These are phyloP conservation scores for Beris morrisii DNA, from an alignment of 2,888 invertebrate genomes.

Conservation along the genomic window DNA sequence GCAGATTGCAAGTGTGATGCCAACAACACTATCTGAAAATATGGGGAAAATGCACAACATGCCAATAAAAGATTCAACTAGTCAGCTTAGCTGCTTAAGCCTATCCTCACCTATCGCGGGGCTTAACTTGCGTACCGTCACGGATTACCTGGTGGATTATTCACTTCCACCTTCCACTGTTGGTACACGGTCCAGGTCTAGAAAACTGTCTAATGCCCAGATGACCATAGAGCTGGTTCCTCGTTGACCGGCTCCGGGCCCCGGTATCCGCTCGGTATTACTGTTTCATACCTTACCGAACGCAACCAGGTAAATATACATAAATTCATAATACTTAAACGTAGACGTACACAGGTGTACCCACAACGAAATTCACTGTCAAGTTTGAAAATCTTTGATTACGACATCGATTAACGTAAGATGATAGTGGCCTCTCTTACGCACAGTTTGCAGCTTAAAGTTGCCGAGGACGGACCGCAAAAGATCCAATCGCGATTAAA, in stretches of 20 bases:
- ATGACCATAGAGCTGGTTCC: neutral
- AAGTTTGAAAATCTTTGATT: constrained; percentile 29
- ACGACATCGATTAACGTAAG: constrained; percentile 8
- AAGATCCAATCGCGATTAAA: no score
- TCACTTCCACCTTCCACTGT: no score
- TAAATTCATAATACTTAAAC: neutral
- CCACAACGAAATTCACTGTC: constrained; percentile 32
- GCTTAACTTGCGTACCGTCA: neutral
- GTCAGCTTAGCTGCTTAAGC: constrained; percentile 1
- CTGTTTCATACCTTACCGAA: neutral
- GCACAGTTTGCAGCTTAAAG: neutral
- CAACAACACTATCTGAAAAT: no score
- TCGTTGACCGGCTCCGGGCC: neutral
- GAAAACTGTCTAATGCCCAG: neutral
- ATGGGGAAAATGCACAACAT: no score
- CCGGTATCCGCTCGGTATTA: neutral
- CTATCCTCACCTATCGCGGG: neutral
- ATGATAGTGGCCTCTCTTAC: neutral
- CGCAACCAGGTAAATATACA: constrained; percentile 8
- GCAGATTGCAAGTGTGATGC: no score
- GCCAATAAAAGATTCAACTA: no score
- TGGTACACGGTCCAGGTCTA: neutral
- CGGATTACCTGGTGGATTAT: neutral
- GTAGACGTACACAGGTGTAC: constrained; percentile 2
- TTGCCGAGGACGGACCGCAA: no score